phyloP scores from a whole-genome alignment of 2,888 invertebrate genomes.

The Drosophila pseudotalamancana region DNA sequence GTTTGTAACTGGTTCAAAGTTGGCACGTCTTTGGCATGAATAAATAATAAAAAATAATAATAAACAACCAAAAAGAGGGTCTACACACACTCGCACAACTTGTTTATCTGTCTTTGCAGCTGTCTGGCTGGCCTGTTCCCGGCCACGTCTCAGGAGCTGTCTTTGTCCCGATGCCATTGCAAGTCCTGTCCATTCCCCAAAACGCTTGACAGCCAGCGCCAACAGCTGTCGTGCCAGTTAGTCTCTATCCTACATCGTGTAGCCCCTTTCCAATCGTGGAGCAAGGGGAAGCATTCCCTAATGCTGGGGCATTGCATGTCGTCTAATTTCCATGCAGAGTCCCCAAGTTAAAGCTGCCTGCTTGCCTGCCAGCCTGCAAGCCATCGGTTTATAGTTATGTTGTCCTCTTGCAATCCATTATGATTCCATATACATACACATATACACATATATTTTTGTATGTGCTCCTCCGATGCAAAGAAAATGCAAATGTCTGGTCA shows the following conservation, averaged over 20 bases:
- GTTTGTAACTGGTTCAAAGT: conserved; percentile 76
- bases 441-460: background rate
- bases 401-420: conserved; percentile 34
- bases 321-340: conserved; percentile 41
- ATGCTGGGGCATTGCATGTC: conserved; percentile 26
- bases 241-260: conserved; percentile 58
- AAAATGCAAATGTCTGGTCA: conserved; percentile 36
- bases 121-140: conserved; percentile 36
- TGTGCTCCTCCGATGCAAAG: conserved; percentile 11
- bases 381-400: conserved; percentile 59
- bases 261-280: conserved; percentile 14
- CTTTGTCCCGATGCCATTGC: conserved; percentile 27
- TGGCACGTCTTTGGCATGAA: conserved; percentile 75
- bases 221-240: conserved; percentile 66
- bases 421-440: conserved; percentile 30
- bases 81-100: conserved; percentile 32
- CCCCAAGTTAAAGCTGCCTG: conserved; percentile 25
- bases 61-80: conserved; percentile 19
- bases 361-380: conserved; percentile 35
- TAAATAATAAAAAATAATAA: conserved; percentile 28
- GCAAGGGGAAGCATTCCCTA: conserved; percentile 2
- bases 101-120: conserved; percentile 72
- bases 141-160: conserved; percentile 28
- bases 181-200: conserved; percentile 51
- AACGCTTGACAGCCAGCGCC: conserved; percentile 55